Conservation (phyloP, 2,888 invertebrate species). For the Apeira syringaria region DNA sequence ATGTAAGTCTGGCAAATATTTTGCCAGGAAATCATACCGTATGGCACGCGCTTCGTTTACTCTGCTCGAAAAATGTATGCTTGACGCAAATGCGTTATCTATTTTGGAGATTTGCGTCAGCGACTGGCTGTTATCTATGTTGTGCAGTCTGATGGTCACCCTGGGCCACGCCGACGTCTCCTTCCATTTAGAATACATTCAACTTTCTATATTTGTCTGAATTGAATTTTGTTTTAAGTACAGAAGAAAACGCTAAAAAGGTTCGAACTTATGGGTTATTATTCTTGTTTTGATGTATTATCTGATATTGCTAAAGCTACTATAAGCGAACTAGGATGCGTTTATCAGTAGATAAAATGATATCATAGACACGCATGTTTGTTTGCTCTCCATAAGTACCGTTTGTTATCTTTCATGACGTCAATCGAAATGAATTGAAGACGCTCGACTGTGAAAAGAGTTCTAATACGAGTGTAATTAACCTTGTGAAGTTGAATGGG, state of each 20-base stretch:
- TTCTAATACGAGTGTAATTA: conserved; percentile 35
- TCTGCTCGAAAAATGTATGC: conserved; percentile 76
- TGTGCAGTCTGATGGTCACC: conserved; percentile 75
- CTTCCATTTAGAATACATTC: conserved; percentile 34
- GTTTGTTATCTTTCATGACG: conserved; percentile 56
- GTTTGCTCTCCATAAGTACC: conserved; percentile 55
- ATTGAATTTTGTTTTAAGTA: no score
- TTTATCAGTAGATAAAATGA: conserved; percentile 52
- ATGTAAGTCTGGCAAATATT: conserved; percentile 62
- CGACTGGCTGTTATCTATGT: conserved; percentile 68
- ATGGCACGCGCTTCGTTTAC: conserved; percentile 71
- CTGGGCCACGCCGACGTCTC: conserved; percentile 43
- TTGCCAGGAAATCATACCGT: conserved; percentile 73
- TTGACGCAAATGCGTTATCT: conserved; percentile 84
- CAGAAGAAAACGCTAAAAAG: no score
- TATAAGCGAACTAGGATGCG: conserved; percentile 37
- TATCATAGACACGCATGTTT: conserved; percentile 53
- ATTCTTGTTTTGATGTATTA: background rate
- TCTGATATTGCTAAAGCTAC: conserved; percentile 20
- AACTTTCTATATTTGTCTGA: conserved; percentile 7
- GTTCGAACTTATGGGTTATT: no score
- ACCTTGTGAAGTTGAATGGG: conserved; percentile 27
- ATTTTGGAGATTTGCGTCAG: conserved; percentile 81
- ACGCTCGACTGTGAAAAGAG: conserved; percentile 37
- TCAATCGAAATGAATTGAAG: conserved; percentile 54